Base-by-base conservation (phyloP, 30 jellyfish, hydroid and myxozoan genomes). In the Sanderia malayensis region DNA sequence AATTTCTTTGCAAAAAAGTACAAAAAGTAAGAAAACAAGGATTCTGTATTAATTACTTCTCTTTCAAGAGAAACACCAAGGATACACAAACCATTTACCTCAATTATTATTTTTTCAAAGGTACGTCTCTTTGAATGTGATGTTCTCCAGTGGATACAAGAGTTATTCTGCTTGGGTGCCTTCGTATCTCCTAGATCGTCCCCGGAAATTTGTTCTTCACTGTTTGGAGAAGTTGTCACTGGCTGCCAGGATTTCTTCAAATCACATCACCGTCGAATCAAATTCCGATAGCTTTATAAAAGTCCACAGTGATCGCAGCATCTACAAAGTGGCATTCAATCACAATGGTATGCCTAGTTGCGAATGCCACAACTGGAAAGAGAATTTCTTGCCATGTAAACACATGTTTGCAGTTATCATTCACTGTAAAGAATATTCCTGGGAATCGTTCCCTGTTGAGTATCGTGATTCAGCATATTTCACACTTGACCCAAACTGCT, bases 381-480 rank as follows among this genome's bases (percentile, higher is more conserved):
- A n/a, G n/a, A n/a, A 44, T 18, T 27, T 44, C 0, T 44, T 68
- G 3, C 80, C 68, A 0, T 68, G 80, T 25, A 68, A n/a, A 47
- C 80, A 68, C 67, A 68, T 46, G 80, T 68, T 68, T 45, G 68
- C 80, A 19, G 47, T 45, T 2, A 68, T 68, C 26, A 37, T 46
- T 0, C 26, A 41, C 1, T 68, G 67, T 25, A 68, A 68, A 58
- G 68, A 68, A 24, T 68, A 2, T 22, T 41, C 68, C 6, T 68
- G 80, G 80, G 80, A 68, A 30, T 68, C 80, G 4, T 41, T 68
- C 10, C 80, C 80, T 17, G 68, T 9, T 46, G 27, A 68, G 49
- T 68, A 68, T 57, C n/a, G 80, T 2, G 45, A 68, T 29, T 41
- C 19, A 2, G 2, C 68, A n/a, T n/a, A n/a, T n/a, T n/a, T n/a